Conservation (phyloP, 2,113 vertebrate species). For the Alosa alosa region DNA sequence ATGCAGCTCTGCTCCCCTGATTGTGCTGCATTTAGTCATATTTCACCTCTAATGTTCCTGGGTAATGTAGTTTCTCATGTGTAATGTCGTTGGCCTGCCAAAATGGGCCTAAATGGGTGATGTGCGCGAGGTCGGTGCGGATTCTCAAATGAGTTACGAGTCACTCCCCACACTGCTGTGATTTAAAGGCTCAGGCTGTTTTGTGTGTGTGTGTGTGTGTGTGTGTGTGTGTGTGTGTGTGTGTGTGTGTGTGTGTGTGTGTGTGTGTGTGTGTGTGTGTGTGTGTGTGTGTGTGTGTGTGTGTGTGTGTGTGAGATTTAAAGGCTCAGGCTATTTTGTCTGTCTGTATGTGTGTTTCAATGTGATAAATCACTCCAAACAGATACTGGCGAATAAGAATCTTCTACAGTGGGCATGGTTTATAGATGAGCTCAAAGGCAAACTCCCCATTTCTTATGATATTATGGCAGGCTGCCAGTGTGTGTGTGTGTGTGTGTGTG, state of each 20-base stretch:
- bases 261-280: neutral
- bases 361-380: conserved; percentile 34
- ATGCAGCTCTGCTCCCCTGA: neutral
- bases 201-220: too few relatives aligned
- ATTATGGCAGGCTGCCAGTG: too few relatives aligned
- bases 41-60: neutral
- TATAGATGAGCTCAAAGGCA: conserved; percentile 27
- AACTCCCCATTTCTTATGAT: conserved; percentile 7
- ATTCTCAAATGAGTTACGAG: conserved; percentile 18
- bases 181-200: neutral
- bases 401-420: conserved; percentile 22
- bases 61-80: conserved; percentile 19
- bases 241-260: neutral
- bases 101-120: conserved; percentile 4
- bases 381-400: conserved; percentile 22
- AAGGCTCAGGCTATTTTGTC: too few relatives aligned
- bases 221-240: neutral
- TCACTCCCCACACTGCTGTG: neutral
- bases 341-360: conserved; percentile 1
- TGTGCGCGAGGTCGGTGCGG: neutral
- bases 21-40: neutral
- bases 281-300: neutral
- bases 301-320: neutral
- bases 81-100: neutral
- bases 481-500: too few relatives aligned